A percentile compares a stretch with the other conserved stretches of the same genome.
Evolutionary conservation across 2,797 vertebrate species (phyloP).

Genomic region (Macrochelys suwanniensis): DNA sequence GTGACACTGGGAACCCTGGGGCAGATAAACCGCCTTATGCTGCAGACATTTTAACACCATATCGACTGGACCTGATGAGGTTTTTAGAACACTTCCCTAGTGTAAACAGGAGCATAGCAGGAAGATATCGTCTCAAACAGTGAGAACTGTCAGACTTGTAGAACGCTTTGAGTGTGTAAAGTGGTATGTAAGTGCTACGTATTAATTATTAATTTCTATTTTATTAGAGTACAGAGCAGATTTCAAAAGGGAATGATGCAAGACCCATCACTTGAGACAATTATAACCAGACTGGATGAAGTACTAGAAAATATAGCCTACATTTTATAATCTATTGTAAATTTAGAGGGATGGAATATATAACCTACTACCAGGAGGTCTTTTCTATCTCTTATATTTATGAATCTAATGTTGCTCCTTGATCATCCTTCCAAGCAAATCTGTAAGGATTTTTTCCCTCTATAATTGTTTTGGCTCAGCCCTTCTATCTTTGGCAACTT

Average conservation of each 20-base stretch:
- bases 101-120: not conserved
- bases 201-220: not conserved
- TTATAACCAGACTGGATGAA: not conserved
- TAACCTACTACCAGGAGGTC: not conserved
- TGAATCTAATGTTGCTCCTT: not conserved
- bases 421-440: not conserved
- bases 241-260: not conserved
- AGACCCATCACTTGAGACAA: not conserved
- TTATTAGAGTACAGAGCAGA: not conserved
- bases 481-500: not conserved
- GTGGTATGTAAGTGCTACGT: not conserved
- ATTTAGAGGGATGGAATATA: slow-evolving; percentile 1
- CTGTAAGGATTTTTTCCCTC: not conserved
- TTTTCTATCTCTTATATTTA: not conserved
- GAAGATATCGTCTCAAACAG: not conserved
- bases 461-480: not conserved
- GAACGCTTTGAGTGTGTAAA: not conserved
- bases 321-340: not conserved
- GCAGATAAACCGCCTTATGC: not conserved
- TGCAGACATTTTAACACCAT: not conserved
- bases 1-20: not conserved
- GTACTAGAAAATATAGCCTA: not conserved
- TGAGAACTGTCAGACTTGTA: no score
- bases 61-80: not conserved
- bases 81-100: not conserved